Evolutionary conservation across 2,797 vertebrate genomes (phyloP).

Genomic region (Xenops minutus): DNA sequence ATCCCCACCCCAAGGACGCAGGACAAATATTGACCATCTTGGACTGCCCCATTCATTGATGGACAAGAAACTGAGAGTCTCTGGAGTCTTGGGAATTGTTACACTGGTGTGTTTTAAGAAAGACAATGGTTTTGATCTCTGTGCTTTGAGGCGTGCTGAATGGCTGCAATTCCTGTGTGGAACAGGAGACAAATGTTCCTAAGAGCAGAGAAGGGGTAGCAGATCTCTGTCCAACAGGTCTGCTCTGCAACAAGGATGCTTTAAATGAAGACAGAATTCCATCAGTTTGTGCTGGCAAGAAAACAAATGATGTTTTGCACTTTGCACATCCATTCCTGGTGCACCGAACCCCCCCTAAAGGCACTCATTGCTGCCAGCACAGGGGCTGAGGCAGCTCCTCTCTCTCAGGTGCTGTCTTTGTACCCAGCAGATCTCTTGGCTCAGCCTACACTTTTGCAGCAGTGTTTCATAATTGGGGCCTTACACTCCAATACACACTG

Average conservation of each 20-base stretch:
- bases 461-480: not conserved
- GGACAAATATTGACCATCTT: not conserved
- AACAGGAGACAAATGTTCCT: not conserved
- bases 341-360: no score
- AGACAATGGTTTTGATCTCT: not conserved
- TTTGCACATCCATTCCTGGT: not conserved
- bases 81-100: not conserved
- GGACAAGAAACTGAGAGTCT: not conserved
- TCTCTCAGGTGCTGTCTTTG: not conserved
- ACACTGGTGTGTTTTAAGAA: not conserved
- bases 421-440: not conserved
- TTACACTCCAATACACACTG: not conserved
- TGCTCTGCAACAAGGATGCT: not conserved
- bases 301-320: not conserved
- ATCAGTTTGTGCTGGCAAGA: accelerated
- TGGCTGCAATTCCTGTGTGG: not conserved
- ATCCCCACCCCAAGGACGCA: no score
- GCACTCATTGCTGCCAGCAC: no score
- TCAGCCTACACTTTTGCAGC: slow-evolving; percentile 7
- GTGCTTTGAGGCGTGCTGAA: not conserved
- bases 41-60: accelerated
- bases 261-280: not conserved
- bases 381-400: not conserved
- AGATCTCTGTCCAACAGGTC: no score
- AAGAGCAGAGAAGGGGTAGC: not conserved